Evolutionary conservation across 2,113 vertebrate species (phyloP).

Genomic region (Menura novaehollandiae): DNA sequence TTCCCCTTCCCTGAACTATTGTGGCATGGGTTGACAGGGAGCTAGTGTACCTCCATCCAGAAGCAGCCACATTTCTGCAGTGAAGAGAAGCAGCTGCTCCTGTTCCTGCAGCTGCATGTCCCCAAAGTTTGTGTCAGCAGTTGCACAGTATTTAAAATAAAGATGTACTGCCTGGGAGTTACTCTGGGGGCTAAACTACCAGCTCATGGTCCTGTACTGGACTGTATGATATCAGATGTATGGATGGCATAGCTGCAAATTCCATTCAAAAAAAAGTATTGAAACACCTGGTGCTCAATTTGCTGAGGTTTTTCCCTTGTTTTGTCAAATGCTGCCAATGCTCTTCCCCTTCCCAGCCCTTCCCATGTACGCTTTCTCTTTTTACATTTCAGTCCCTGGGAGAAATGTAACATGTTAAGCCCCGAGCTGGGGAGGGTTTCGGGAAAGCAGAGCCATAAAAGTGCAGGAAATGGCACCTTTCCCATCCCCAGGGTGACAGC

Average conservation of each 20-base stretch:
- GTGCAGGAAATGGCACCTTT: background rate
- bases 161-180: background rate
- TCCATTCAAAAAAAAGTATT: background rate
- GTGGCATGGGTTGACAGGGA: background rate
- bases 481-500: background rate
- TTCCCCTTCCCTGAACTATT: background rate
- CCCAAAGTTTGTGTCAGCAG: slow-evolving; percentile 6
- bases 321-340: background rate
- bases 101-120: background rate
- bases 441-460: background rate
- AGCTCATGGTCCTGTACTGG: background rate
- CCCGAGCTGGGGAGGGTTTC: background rate
- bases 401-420: background rate
- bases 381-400: background rate
- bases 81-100: background rate
- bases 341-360: background rate
- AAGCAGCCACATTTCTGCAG: background rate
- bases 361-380: background rate
- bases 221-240: accelerated
- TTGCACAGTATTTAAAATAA: background rate
- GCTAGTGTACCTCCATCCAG: background rate
- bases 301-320: background rate
- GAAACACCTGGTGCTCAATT: background rate
- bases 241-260: background rate
- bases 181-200: background rate